These are phyloP conservation scores for Pseudomyrmex gracilis DNA, from an alignment of 1,140 invertebrate genomes.

Conservation along the genomic window DNA sequence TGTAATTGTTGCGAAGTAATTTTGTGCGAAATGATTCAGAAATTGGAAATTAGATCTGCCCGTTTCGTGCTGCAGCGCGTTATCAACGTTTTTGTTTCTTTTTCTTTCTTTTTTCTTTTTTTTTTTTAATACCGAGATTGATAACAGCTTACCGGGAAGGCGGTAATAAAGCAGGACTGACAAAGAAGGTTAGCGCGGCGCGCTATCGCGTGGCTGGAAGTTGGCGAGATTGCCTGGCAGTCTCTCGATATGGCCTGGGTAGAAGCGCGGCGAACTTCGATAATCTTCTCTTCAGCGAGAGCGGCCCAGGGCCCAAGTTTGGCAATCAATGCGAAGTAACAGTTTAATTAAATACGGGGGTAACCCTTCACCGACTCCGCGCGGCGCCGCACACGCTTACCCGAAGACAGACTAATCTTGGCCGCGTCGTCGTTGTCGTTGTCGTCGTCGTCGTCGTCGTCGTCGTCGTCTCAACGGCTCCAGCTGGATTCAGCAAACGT, in stretches of 20 bases:
- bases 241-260: conserved; percentile 70
- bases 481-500: conserved; percentile 51
- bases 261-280: conserved; percentile 72
- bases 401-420: conserved; percentile 72
- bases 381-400: conserved; percentile 48
- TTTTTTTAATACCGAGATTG: conserved; percentile 9
- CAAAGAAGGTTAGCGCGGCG: conserved; percentile 62
- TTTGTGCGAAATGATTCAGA: too few relatives aligned
- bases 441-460: too few relatives aligned
- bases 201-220: conserved; percentile 63
- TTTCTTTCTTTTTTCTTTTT: neutral
- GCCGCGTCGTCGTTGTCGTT: neutral
- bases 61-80: neutral
- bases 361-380: conserved; percentile 73
- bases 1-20: too few relatives aligned
- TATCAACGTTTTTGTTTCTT: conserved; percentile 8
- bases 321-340: conserved; percentile 78
- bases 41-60: neutral
- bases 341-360: conserved; percentile 77
- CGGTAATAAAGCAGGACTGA: conserved; percentile 63
- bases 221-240: conserved; percentile 75
- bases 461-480: conserved; percentile 61
- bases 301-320: conserved; percentile 72
- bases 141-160: conserved; percentile 35
- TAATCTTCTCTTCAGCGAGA: conserved; percentile 71